phyloP scores from a whole-genome alignment of 2,888 invertebrate species.

The Chironomus tentans region DNA sequence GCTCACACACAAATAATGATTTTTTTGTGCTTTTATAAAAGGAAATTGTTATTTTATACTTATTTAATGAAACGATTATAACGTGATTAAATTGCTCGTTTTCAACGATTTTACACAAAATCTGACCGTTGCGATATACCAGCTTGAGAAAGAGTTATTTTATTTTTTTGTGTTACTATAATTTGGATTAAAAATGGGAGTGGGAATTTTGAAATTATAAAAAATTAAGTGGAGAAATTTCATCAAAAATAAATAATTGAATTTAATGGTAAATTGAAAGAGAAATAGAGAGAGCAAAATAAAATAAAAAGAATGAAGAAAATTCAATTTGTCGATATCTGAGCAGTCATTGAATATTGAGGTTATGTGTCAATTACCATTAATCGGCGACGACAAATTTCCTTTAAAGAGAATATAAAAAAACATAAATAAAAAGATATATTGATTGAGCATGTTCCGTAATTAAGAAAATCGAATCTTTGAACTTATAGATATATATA shows the following conservation, averaged over 20 bases:
- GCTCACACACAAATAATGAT: conserved; percentile 11
- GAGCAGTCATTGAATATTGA: conserved; percentile 8
- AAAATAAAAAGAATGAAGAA: neutral
- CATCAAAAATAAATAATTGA: neutral
- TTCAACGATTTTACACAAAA: neutral
- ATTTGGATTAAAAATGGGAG: too few relatives aligned
- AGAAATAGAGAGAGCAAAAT: neutral
- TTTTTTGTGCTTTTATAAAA: neutral
- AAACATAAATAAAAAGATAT: neutral
- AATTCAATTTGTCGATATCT: neutral
- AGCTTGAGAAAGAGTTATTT: too few relatives aligned
- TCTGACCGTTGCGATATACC: neutral
- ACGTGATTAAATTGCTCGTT: conserved; percentile 20
- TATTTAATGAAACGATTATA: conserved; percentile 21
- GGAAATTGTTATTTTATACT: conserved; percentile 20
- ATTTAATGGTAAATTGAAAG: neutral
- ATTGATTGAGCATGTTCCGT: neutral
- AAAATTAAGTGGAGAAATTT: neutral
- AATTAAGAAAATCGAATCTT: neutral
- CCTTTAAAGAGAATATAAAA: neutral
- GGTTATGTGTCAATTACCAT: conserved; percentile 18
- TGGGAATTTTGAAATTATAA: neutral
- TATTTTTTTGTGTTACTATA: too few relatives aligned
- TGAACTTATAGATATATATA: neutral
- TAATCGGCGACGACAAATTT: conserved; percentile 5